Base-by-base conservation (phyloP, 2,888 invertebrate species). In the Drosophila vallismaia region DNA sequence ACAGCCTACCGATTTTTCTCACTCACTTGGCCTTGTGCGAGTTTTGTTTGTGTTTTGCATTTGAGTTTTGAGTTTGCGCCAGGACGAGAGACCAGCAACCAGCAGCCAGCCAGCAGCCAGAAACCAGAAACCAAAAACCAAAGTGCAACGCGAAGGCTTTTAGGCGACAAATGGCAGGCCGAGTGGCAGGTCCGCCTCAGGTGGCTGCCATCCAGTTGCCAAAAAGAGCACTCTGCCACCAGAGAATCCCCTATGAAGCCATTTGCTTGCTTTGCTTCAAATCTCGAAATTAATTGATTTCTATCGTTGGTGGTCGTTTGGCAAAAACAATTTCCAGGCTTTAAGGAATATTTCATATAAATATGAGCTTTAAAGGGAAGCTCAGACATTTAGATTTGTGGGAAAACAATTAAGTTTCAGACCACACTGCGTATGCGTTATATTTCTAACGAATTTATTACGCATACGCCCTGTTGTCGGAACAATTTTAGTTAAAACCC, bases 81-180 rank as follows among this genome's bases (percentile, higher is more conserved):
- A 19, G 19, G 28, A 28, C 28, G 5, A 28, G 6, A 4, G 8
- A 8, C n/a, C 14, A n/a, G 38, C 12, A 12, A 33, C 40, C 8
- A 8, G 31, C 31, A 33, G 3, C 38, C 12, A 12, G 12, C 38
- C 5, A 7, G 12, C 14, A 42, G 14, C 14, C 40, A 42, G 40
- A 14, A 42, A 9, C 14, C 9, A 19, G 9, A 42, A 31, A 49
- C 33, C 52, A 14, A 31, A 57, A 62, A 50, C 38, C 51, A 62
- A 64, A 57, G 62, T 63, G 63, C 62, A 64, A 45, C 62, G 48
- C 57, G 26, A 62, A 19, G 51, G 64, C 64, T 64, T 64, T 64
- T 64, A 64, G 64, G 52, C 64, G 64, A 64, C 64, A 64, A 64
- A 62, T 64, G 57, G 46, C 51, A 58, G 51, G 14, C 10, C 40